Evolutionary conservation across 2,888 invertebrate genomes (phyloP), one percentile per base, ranked within the genome.

Genomic region (Acleris emargana): DNA sequence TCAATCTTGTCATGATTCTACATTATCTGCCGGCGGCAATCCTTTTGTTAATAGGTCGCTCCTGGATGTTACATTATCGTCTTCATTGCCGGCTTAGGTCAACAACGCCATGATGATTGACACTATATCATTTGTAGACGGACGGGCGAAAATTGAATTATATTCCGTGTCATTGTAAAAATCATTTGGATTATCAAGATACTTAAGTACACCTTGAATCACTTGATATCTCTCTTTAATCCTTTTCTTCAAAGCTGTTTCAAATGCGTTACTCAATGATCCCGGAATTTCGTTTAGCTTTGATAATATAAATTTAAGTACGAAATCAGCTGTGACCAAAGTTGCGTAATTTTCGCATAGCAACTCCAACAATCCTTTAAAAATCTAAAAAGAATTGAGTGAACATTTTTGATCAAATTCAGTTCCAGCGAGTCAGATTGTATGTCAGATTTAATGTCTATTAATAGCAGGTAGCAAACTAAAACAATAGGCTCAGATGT

Each of bases 191-290:
- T 42, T 42, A 42, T 42, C 42, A 9, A 22, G 22, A 22, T 22
- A 22, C 22, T 22, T 22, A 22, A 22, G 22, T 43, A 55, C 55
- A 16, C 55, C 1, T 43, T 55, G 55, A 43, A 55, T 55, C 13
- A 43, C 22, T 43, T 22, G 22, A n/a, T 43, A 55, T 43, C 55
- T 20, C 16, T 55, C 55, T 20, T 43, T 32, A 7, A 55, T 55
- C 22, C 55, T 5, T 43, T 55, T 55, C 18, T 20, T 43, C 16
- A 22, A 16, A 20, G 54, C 13, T 6, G 17, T 18, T 38, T 18
- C 22, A 22, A 55, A 55, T 11, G 55, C 17, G 5, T 4, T 13
- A 42, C 54, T 54, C 16, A 54, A 54, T 17, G 18, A 20, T 28
- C 20, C 42, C 2, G 16, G 13, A 16, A 43, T 55, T 20, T 43